These are phyloP conservation scores for Acheta domesticus DNA, from an alignment of 2,888 invertebrate species.

Conservation along the genomic window DNA sequence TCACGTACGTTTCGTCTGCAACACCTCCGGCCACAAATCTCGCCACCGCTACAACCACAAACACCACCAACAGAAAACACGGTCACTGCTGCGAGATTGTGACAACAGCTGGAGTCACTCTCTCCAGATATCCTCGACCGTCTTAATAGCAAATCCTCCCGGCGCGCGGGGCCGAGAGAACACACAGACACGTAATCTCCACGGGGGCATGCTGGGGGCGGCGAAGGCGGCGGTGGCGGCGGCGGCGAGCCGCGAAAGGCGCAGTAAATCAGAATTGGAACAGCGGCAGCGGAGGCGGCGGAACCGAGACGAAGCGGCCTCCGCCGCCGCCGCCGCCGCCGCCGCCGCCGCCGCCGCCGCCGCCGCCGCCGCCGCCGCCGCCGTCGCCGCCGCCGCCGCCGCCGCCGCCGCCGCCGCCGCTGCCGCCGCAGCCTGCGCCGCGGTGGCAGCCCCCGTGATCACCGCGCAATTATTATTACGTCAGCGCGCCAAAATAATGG, in stretches of 20 bases:
- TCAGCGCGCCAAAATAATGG: conserved; percentile 1
- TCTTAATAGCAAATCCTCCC: not conserved
- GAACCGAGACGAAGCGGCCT: not conserved
- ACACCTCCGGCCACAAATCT: no score
- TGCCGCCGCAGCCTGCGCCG: not conserved
- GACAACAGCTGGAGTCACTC: no score
- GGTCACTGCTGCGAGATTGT: no score
- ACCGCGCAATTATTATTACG: conserved; percentile 1
- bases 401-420: not conserved
- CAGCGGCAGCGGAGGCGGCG: not conserved
- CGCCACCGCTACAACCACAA: no score
- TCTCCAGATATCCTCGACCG: no score
- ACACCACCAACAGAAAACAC: no score
- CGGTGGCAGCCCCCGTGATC: not conserved
- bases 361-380: not conserved
- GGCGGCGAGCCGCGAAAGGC: not conserved
- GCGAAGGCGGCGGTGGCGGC: not conserved
- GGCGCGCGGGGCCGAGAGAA: not conserved
- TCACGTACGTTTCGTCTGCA: no score
- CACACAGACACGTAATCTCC: not conserved
- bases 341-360: not conserved
- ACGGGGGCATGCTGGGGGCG: not conserved
- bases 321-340: not conserved
- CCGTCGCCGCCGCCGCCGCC: not conserved
- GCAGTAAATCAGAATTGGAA: not conserved